phyloP scores from a whole-genome alignment of 2,888 invertebrate genomes.

The Zelleria hepariella region DNA sequence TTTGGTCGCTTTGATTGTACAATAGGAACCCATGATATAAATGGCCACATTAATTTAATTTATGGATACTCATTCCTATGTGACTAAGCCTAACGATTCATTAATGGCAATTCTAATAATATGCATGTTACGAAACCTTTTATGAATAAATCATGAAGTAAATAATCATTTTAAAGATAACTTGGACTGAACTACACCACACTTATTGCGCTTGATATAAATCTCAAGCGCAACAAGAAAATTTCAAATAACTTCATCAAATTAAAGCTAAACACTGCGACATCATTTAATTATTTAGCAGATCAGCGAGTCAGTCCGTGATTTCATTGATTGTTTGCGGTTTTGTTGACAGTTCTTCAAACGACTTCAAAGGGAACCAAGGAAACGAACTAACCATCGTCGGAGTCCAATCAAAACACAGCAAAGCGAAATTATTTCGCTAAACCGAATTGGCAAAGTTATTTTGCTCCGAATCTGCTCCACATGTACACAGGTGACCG shows the following conservation, averaged over 20 bases:
- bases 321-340: no score
- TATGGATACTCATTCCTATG: not conserved
- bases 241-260: no score
- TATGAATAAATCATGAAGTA: not conserved
- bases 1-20: not conserved
- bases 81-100: not conserved
- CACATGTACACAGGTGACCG: not conserved
- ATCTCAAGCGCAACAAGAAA: not conserved
- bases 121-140: not conserved
- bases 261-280: no score
- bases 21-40: no score
- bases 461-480: not conserved
- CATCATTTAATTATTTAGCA: no score
- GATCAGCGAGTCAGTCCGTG: no score
- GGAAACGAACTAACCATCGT: not conserved
- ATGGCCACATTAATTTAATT: not conserved
- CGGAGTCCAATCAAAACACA: not conserved
- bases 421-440: not conserved
- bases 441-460: not conserved
- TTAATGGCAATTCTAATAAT: not conserved
- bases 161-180: no score
- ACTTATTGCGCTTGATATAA: no score
- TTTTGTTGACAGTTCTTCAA: no score
- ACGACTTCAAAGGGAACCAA: no score
- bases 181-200: no score